Conservation (phyloP, 2,113 vertebrate genomes). For the Vireo altiloquus region DNA sequence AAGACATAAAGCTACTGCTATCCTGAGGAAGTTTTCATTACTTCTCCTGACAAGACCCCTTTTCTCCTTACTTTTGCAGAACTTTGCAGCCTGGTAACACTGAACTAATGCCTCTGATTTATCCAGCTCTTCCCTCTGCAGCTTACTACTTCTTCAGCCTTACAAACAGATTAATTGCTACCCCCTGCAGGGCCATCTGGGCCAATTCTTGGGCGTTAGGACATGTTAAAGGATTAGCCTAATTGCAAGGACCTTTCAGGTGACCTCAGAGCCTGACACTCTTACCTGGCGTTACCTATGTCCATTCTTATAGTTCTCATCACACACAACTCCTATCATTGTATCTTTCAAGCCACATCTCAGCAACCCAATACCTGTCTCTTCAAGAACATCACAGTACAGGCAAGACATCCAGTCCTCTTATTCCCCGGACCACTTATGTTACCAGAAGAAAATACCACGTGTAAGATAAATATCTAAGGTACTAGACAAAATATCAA, state of each 20-base stretch:
- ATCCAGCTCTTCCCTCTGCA: not conserved
- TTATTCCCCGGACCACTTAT: not conserved
- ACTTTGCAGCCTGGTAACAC: not conserved
- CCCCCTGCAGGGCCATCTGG: not conserved
- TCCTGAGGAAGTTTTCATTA: not conserved
- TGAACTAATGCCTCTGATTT: not conserved
- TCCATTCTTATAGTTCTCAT: not conserved
- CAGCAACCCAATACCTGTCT: not conserved
- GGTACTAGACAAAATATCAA: not conserved
- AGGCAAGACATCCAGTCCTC: not conserved
- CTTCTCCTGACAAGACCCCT: accelerated
- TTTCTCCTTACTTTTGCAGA: not conserved
- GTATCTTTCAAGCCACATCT: not conserved
- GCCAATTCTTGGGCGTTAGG: not conserved
- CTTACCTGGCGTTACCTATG: not conserved
- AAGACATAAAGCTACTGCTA: not conserved
- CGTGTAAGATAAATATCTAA: not conserved
- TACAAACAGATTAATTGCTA: not conserved
- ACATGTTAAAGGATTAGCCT: not conserved
- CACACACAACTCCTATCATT: not conserved
- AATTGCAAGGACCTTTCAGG: not conserved
- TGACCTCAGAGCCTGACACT: not conserved
- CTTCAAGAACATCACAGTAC: not conserved
- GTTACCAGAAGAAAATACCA: not conserved
- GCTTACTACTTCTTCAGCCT: not conserved